Evolutionary conservation across 2,888 invertebrate genomes (phyloP), one percentile per base, ranked within the genome.

Genomic region (Gryllus longicercus): DNA sequence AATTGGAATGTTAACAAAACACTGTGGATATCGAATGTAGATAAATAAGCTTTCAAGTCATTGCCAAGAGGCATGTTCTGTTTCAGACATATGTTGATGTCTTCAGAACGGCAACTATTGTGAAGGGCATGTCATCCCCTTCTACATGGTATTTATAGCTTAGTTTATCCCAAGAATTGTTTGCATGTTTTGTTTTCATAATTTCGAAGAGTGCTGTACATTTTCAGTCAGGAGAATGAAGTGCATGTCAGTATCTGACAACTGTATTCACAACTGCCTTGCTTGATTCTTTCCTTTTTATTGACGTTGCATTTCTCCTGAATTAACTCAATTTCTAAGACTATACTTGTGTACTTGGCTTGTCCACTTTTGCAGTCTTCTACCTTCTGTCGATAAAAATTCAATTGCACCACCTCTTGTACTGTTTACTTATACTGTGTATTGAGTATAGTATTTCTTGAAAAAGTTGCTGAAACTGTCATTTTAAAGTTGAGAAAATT

Each of bases 61-160:
- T 63, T 63, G 63, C 16, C 63, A 63, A 18, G 63, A 63, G 63
- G n/a, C 63, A n/a, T 63, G 63, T 63, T 63, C 63, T 63, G 63
- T 63, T 63, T 63, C 63, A 63, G 63, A 63, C 63, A 63, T 63
- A n/a, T 63, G n/a, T 63, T 63, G 63, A 63, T 63, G 63, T 63
- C 63, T 63, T 63, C 63, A 18, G 63, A 63, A 63, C 63, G 63
- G 16, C 63, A 5, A 63, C 63, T 63, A 14, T 63, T 63, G 14
- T 63, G 63, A 63, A 63, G 63, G 63, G 63, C 63, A 63, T 63
- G 63, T 63, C 63, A 63, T 63, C 63, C 63, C 63, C 63, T 63
- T 63, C 63, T 63, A 63, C 63, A 63, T 63, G 63, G 63, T 63
- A 63, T 63, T 63, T 63, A 63, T 63, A n/a, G 63, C 63, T 63